Percentiles rank a stretch among this genome's conserved stretches.
Conservation (phyloP, 2,113 vertebrate genomes). For the Perognathus longimembris region DNA sequence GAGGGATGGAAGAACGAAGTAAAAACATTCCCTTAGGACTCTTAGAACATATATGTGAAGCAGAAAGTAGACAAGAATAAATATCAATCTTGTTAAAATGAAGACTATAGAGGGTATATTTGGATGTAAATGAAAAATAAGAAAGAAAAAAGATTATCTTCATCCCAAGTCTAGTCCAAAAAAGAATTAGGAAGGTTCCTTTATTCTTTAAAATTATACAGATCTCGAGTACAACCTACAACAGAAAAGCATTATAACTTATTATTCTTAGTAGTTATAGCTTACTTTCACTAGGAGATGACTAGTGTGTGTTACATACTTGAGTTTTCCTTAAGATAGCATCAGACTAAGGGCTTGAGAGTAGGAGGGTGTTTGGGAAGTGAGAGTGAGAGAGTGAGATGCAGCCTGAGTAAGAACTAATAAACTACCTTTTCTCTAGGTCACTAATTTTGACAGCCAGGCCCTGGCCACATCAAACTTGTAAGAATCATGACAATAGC, state of each 20-base stretch:
- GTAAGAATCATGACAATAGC: not conserved
- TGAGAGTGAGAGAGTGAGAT: not conserved
- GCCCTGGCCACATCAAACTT: not conserved
- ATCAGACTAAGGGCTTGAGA: not conserved
- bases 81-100: slow-evolving; percentile 38
- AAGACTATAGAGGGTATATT: not conserved
- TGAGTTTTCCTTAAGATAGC: not conserved
- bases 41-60: slow-evolving; percentile 29
- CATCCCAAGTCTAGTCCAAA: slow-evolving; percentile 4
- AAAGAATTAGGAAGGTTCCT: not conserved
- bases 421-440: not conserved
- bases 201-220: not conserved
- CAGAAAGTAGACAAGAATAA: slow-evolving; percentile 18
- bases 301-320: not conserved
- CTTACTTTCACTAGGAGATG: not conserved
- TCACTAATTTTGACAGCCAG: not conserved
- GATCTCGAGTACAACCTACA: slow-evolving; percentile 38
- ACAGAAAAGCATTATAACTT: slow-evolving; percentile 7
- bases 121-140: not conserved
- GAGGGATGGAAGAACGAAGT: slow-evolving; percentile 43
- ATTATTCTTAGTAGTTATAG: not conserved
- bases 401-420: not conserved
- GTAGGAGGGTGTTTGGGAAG: not conserved
- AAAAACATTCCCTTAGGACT: slow-evolving; percentile 52
- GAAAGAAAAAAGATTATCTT: not conserved